Conservation (phyloP, 2,888 invertebrate species). For the Drosophila austrosaltans region DNA sequence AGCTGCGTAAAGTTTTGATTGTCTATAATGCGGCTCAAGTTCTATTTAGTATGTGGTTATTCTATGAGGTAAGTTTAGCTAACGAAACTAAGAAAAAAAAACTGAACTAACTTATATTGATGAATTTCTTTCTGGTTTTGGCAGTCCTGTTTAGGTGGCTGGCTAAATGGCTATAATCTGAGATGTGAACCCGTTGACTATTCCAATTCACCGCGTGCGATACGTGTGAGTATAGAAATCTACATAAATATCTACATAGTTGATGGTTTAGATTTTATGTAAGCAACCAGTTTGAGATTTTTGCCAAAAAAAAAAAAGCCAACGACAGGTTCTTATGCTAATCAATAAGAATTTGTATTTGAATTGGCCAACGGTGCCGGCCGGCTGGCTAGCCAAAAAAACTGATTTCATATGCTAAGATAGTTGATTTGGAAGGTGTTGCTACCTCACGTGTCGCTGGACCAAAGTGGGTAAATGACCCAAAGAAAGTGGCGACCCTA, state of each 20-base stretch:
- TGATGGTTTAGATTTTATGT: conserved; percentile 56
- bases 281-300: conserved; percentile 61
- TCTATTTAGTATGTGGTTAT: conserved; percentile 85
- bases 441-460: conserved; percentile 61
- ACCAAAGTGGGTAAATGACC: conserved; percentile 27
- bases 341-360: conserved; percentile 55
- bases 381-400: conserved; percentile 1
- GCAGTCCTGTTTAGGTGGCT: conserved; percentile 86
- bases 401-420: conserved; percentile 4
- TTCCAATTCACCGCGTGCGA: conserved; percentile 86
- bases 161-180: conserved; percentile 89
- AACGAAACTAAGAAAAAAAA: neutral
- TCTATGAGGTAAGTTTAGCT: conserved; percentile 83
- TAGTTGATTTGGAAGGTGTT: conserved; percentile 2
- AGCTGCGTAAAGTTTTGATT: conserved; percentile 89
- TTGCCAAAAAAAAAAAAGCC: conserved; percentile 38
- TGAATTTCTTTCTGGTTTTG: conserved; percentile 30
- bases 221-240: conserved; percentile 86
- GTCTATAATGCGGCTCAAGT: conserved; percentile 93
- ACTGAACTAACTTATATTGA: conserved; percentile 22
- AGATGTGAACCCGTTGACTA: conserved; percentile 93
- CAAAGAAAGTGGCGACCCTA: conserved; percentile 54
- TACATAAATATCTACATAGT: conserved; percentile 24
- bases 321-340: conserved; percentile 70
- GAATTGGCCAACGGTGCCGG: conserved; percentile 34